phyloP scores from a whole-genome alignment of 2,888 invertebrate species.

The Ormyrus nitidulus region DNA sequence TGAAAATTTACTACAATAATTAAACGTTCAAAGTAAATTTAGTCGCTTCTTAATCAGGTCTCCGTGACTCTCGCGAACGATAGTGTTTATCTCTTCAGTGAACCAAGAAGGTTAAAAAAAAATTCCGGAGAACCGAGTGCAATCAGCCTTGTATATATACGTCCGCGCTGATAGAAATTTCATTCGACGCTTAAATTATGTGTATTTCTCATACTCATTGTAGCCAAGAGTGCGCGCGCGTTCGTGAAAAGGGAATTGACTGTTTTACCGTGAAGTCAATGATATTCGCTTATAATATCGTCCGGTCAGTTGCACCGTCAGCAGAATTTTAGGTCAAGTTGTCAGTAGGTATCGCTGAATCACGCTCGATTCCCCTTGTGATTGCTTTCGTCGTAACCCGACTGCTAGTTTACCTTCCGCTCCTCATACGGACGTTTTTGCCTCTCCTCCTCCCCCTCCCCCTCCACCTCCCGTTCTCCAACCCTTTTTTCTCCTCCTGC shows the following conservation, averaged over 20 bases:
- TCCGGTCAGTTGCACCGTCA: constrained; percentile 60
- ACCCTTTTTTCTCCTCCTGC: constrained; percentile 1
- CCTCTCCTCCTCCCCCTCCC: background rate
- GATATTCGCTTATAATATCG: constrained; percentile 51
- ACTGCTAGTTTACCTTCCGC: constrained; percentile 47
- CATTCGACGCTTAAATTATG: background rate
- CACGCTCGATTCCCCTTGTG: constrained; percentile 45
- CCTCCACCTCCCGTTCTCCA: background rate
- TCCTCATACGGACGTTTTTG: constrained; percentile 25
- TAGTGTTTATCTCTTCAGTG: no score
- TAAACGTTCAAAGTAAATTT: no score
- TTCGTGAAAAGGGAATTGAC: background rate
- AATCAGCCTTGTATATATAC: background rate
- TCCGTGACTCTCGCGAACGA: no score
- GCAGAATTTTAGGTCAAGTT: constrained; percentile 60
- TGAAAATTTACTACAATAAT: no score
- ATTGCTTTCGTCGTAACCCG: constrained; percentile 49
- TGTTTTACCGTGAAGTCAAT: constrained; percentile 29
- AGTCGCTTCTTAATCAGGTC: no score
- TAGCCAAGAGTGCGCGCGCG: no score
- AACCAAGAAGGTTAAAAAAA: no score
- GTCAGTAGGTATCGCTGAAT: constrained; percentile 56
- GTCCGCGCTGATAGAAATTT: background rate
- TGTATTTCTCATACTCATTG: no score
- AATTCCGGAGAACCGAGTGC: background rate